Conservation (phyloP, 2,113 vertebrate genomes). For the Mirza zaza region DNA sequence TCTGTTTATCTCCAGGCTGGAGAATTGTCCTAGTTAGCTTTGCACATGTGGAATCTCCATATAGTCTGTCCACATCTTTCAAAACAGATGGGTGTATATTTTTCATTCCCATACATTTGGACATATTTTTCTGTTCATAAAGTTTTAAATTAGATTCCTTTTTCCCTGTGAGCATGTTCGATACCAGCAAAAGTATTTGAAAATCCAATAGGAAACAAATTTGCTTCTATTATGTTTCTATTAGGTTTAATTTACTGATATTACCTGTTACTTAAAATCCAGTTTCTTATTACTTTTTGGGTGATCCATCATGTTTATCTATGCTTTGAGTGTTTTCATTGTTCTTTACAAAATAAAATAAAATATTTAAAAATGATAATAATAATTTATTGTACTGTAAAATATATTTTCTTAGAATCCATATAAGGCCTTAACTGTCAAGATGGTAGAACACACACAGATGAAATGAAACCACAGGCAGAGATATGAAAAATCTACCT, state of each 20-base stretch:
- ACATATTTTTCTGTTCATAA: neutral
- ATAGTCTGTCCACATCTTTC: neutral
- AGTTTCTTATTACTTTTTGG: neutral
- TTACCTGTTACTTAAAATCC: neutral
- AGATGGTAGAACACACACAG: neutral
- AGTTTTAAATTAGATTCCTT: neutral
- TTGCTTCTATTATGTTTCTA: constrained; percentile 1
- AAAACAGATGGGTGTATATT: neutral
- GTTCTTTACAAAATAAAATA: neutral
- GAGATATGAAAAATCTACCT: neutral
- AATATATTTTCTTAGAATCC: neutral
- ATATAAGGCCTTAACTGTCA: neutral
- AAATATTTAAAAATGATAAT: neutral
- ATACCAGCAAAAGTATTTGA: neutral
- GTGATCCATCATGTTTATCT: neutral
- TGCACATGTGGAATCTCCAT: rapidly evolving
- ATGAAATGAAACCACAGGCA: neutral
- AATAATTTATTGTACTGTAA: neutral
- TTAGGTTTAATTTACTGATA: constrained; percentile 18
- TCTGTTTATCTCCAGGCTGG: neutral
- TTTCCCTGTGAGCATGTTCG: neutral
- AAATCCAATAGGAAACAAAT: neutral
- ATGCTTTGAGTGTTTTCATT: neutral
- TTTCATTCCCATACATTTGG: neutral
- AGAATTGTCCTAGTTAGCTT: neutral